Evolutionary conservation across 2,888 invertebrate species (phyloP), one percentile per base, ranked within the genome.

Genomic region (Dasysyrphus albostriatus): DNA sequence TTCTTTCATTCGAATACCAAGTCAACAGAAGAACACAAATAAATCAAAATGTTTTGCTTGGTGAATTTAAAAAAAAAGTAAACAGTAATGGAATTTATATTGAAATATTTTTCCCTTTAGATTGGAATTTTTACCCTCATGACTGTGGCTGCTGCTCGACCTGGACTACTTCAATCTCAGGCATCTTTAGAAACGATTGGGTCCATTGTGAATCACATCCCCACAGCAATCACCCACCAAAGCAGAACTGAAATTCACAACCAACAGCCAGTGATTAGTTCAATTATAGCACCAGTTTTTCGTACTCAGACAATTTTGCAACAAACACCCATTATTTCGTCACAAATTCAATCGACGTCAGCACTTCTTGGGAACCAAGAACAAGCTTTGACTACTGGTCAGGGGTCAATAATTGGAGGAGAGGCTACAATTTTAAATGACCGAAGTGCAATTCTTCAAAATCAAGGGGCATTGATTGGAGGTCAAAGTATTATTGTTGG

Each of bases 151-250:
- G 49, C 61, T n/a, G 83, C 83, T 14, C 75, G 63, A 44, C 80
- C 83, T n/a, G 70, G 75, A 58, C 14, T 80, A 0, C 47, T 83
- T 4, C 56, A 61, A 59, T 16, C 44, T 0, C 70, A 75, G 5
- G 56, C 70, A 6, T 39, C 69, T 3, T 42, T 83, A 2, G 34
- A 51, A 58, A 34, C 69, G 0, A 69, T 80, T 10, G 75, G 80
- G 0, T n/a, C 80, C 0, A 51, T 80, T 29, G 16, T 83, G 0
- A 51, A 49, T 3, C 54, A 42, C 24, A 80, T 80, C n/a, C 83
- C 83, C 1, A 80, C 83, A 10, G 54, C 83, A 5, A 80, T 83
- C 7, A 79, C 83, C 34, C 83, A 83, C 29, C 83, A 83, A 51
- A 83, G 83, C 47, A 69, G 70, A 51, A 80, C 70, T 4, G 79